Evolutionary conservation across 2,888 invertebrate genomes (phyloP), one percentile per base, ranked within the genome.

Genomic region (Tyria jacobaeae): DNA sequence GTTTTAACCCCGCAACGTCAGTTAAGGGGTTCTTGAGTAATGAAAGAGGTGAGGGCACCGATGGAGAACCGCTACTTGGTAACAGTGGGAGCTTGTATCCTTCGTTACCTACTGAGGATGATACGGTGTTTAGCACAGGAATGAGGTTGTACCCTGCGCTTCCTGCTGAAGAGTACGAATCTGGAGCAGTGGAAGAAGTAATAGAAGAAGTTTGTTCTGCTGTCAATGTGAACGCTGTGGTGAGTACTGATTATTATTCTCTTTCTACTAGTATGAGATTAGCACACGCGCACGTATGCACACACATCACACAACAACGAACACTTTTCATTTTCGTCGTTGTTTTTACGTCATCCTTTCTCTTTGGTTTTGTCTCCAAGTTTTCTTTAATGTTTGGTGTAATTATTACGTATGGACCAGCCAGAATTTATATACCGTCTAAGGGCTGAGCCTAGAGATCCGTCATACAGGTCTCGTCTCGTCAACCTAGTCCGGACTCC

Each of bases 131-230:
- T 60, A 84, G 82, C 55, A 82, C 85, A 49, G 85, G 84, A 9
- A 85, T 85, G 37, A 89, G 82, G 67, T 73, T 94, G 76, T 94
- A 94, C 54, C 94, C 94, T 0, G 85, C 88, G 2, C 67, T 94
- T 34, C 94, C 94, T 0, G 87, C 79, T 60, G 94, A 93, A 44
- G 94, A 92, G 70, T 94, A 94, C 41, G 92, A 92, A 61, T 87
- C 83, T 27, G 93, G 94, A 0, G 90, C 89, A 2, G 93, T 94
- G 0, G 90, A 88, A 41, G 91, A 90, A 62, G 92, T 94, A 9
- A 78, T 93, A 2, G 94, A 94, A 59, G 94, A 94, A 64, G 78
- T 78, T 1, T 94, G 93, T 70, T 89, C 91, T 10, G 76, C 90
- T 41, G 85, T 94, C 37, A 90, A 91, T 62, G 92, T 91, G n/a